These are phyloP conservation scores for Macquaria ambigua DNA, from an alignment of 2,113 vertebrate genomes.

Conservation along the genomic window DNA sequence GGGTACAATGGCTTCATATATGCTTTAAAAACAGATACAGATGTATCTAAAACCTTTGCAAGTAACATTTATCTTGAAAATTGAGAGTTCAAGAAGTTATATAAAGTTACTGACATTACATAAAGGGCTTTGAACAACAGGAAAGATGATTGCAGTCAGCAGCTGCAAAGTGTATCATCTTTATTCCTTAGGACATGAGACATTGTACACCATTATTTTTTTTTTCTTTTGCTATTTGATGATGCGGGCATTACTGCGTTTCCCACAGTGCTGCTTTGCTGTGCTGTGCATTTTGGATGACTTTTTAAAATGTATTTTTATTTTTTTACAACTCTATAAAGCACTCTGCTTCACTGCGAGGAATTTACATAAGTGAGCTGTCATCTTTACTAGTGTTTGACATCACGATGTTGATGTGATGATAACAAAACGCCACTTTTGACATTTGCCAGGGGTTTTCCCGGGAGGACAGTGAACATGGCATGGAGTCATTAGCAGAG, in stretches of 20 bases:
- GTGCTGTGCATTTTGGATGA: constrained; percentile 42
- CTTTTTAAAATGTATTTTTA: neutral
- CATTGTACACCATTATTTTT: neutral
- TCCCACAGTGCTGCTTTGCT: constrained; percentile 42
- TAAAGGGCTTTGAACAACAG: neutral
- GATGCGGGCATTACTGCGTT: constrained; percentile 22
- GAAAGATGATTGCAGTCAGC: constrained; percentile 1
- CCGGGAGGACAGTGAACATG: neutral
- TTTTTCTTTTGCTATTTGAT: constrained; percentile 14
- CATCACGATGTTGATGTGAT: neutral
- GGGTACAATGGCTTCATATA: no score
- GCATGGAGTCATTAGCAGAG: constrained; percentile 5
- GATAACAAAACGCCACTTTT: neutral
- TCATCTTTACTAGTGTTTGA: constrained; percentile 4
- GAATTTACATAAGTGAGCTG: constrained; percentile 15
- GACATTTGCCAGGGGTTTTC: constrained; percentile 15
- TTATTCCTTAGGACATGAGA: constrained; percentile 17
- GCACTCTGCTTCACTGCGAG: neutral
- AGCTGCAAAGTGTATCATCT: neutral
- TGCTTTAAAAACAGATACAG: neutral
- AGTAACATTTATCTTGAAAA: neutral
- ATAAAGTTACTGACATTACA: neutral
- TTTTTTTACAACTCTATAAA: neutral
- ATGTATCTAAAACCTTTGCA: neutral
- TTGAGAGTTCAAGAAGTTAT: neutral